Conservation (phyloP, 64 coral and sea anemone species). For the Dendrophyllia cribrosa region DNA sequence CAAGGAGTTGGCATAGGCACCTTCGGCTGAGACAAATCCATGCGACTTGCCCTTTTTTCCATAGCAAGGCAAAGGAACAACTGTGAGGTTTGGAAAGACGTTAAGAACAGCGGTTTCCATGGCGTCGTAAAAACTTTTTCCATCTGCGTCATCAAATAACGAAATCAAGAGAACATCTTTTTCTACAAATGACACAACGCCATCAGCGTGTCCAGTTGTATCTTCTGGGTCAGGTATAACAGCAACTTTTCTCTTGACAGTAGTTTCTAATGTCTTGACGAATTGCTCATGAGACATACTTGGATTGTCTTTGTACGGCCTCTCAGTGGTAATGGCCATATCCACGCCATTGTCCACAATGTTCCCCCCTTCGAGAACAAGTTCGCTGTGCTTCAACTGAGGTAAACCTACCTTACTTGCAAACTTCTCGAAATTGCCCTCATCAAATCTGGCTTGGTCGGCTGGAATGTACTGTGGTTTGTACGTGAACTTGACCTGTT, state of each 20-base stretch:
- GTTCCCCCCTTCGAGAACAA: constrained; percentile 89
- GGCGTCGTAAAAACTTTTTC: constrained; percentile 32
- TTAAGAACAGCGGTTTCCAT: constrained; percentile 56
- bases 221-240: constrained; percentile 70
- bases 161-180: constrained; percentile 62
- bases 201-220: constrained; percentile 78
- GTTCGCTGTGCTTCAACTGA: constrained; percentile 27
- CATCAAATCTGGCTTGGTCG: constrained; percentile 50
- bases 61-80: constrained; percentile 78
- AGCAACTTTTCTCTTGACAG: constrained; percentile 72
- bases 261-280: constrained; percentile 7
- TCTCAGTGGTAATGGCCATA: constrained; percentile 64
- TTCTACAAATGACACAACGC: constrained; percentile 77
- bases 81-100: constrained; percentile 56
- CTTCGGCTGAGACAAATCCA: constrained; percentile 73
- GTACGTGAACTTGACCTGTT: constrained; percentile 84
- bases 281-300: constrained; percentile 31
- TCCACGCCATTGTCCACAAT: constrained; percentile 78
- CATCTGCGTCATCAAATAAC: constrained; percentile 65
- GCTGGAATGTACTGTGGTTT: constrained; percentile 66
- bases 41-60: constrained; percentile 27
- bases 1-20: constrained; percentile 85
- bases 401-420: constrained; percentile 44
- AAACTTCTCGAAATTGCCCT: constrained; percentile 61
- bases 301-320: constrained; percentile 74